Evolutionary conservation across 1,140 invertebrate species (phyloP).

Genomic region (Orchestia grillus): DNA sequence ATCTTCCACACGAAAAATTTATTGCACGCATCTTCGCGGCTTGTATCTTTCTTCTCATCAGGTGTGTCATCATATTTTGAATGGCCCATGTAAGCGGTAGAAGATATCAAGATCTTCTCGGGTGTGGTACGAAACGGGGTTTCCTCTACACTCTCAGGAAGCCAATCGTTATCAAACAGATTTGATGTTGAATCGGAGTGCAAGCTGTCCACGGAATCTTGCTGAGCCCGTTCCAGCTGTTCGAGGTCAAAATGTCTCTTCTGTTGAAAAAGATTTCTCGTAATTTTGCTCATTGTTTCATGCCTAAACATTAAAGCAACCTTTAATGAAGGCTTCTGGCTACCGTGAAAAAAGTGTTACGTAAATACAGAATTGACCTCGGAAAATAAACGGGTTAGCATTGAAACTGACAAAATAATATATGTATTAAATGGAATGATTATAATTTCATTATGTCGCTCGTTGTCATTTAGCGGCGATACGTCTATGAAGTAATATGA

Average conservation of each 20-base stretch:
- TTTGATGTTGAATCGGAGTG: not conserved
- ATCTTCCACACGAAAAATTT: slow-evolving; percentile 16
- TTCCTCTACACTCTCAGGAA: not conserved
- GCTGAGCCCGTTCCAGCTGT: not conserved
- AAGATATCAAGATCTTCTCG: not conserved
- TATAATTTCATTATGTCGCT: not conserved
- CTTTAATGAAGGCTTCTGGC: not conserved
- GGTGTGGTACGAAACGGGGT: not conserved
- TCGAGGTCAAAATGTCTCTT: not conserved
- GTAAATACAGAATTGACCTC: not conserved
- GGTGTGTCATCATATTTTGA: not conserved
- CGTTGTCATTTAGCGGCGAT: too few species aligned
- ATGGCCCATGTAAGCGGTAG: not conserved
- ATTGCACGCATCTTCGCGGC: not conserved
- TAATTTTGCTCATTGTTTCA: not conserved
- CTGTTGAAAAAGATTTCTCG: not conserved
- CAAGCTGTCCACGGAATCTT: not conserved
- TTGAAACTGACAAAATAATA: not conserved
- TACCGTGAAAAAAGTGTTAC: not conserved
- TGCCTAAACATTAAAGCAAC: not conserved
- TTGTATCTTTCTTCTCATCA: not conserved
- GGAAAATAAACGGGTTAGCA: not conserved
- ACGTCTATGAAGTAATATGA: too few species aligned
- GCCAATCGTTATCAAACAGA: not conserved
- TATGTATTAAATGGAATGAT: not conserved